Evolutionary conservation across 2,888 invertebrate genomes (phyloP).

Genomic region (Megalurothrips usitatus): DNA sequence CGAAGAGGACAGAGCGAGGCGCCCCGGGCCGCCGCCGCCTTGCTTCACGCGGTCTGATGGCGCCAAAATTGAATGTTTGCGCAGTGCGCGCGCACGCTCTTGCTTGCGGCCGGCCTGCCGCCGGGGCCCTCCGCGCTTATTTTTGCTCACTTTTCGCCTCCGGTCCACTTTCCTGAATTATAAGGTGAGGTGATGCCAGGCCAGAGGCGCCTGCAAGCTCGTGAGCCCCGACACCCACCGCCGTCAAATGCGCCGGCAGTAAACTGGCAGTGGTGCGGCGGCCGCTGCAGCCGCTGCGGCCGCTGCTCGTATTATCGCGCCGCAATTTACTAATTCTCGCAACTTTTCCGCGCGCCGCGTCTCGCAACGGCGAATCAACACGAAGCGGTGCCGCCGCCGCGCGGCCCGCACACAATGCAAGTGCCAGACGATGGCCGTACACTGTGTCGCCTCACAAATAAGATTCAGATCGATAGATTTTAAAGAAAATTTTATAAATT

Average conservation of each 20-base stretch:
- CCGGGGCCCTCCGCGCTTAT: not conserved
- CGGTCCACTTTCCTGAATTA: not conserved
- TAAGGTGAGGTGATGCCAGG: not conserved
- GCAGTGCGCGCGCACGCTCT: not conserved
- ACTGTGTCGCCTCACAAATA: too few species aligned
- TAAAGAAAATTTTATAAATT: too few species aligned
- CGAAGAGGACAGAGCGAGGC: not conserved
- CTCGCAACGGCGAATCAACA: too few species aligned
- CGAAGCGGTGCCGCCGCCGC: too few species aligned
- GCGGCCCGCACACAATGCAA: too few species aligned
- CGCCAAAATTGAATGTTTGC: constrained; percentile 25
- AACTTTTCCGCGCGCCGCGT: too few species aligned
- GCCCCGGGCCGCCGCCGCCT: not conserved
- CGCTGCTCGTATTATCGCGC: too few species aligned
- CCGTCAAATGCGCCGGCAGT: not conserved
- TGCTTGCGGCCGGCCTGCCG: not conserved
- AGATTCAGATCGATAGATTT: too few species aligned
- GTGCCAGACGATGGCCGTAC: too few species aligned
- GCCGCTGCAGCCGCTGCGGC: too few species aligned
- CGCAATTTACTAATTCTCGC: too few species aligned
- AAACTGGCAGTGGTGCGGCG: not conserved
- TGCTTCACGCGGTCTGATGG: not conserved
- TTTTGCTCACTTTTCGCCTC: not conserved
- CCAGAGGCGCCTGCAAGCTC: not conserved
- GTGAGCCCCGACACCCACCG: not conserved